These are phyloP conservation scores for Pyrrhosoma nymphula DNA, from an alignment of 2,888 invertebrate genomes.

Conservation along the genomic window DNA sequence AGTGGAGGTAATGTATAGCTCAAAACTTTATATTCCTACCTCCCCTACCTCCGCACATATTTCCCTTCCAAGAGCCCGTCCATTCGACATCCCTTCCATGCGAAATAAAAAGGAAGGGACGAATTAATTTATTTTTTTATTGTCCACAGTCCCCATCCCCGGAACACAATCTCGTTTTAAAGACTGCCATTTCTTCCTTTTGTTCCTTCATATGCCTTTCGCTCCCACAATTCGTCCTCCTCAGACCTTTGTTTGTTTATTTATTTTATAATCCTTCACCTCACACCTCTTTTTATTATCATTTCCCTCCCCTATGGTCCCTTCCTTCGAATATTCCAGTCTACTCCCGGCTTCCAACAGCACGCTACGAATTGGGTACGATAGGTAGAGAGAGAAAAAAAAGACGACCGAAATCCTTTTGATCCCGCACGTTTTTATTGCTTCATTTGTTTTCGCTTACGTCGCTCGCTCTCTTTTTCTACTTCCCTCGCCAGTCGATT, in stretches of 20 bases:
- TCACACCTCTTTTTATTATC: background rate
- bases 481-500: background rate
- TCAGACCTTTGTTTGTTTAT: background rate
- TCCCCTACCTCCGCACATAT: background rate
- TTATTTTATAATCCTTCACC: background rate
- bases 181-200: too few relatives aligned
- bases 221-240: background rate
- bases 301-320: background rate
- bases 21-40: background rate
- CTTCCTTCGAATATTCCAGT: background rate
- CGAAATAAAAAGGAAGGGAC: background rate
- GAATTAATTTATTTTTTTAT: background rate
- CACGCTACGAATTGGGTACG: too few relatives aligned
- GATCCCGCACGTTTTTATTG: background rate
- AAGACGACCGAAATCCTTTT: background rate
- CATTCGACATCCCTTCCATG: background rate
- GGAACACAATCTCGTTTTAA: background rate
- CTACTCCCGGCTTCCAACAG: background rate
- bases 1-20: slow-evolving; percentile 59
- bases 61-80: background rate
- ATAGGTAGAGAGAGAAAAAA: background rate
- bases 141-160: background rate
- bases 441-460: background rate
- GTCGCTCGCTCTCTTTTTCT: background rate
- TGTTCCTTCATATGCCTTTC: background rate